Percentiles rank a stretch among this genome's conserved stretches.
Conservation (phyloP, 1,140 invertebrate species). For the Ruditapes philippinarum region DNA sequence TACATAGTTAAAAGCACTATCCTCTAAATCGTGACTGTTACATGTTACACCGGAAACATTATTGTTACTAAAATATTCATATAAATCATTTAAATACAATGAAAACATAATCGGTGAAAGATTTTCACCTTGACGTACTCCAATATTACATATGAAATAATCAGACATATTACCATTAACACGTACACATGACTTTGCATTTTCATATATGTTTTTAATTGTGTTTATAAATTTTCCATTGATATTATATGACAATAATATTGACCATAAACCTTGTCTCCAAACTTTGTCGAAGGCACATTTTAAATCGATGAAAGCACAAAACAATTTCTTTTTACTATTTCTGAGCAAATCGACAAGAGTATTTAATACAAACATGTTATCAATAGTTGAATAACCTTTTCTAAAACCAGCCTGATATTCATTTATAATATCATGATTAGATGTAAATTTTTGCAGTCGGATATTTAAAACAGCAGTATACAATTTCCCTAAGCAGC, state of each 20-base stretch:
- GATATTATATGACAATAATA: neutral
- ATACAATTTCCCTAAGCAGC: neutral
- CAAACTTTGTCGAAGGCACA: slow-evolving; percentile 1
- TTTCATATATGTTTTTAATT: neutral
- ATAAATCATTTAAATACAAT: neutral
- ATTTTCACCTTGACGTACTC: neutral
- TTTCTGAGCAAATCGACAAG: neutral
- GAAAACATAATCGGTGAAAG: neutral
- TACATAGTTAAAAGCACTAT: neutral
- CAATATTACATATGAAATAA: neutral
- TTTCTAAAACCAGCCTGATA: neutral
- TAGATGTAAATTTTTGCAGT: neutral
- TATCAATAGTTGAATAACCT: neutral
- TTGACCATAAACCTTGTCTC: neutral
- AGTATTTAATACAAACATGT: neutral
- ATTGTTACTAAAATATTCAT: neutral
- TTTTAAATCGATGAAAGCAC: neutral
- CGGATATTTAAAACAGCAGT: neutral
- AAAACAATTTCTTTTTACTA: too few species aligned
- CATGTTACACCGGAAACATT: neutral
- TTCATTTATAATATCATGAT: neutral
- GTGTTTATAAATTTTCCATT: neutral
- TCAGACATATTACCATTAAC: neutral
- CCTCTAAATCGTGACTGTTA: neutral
- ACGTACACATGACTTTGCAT: neutral